phyloP scores from a whole-genome alignment of 1,140 invertebrate genomes.

The Drosophila funebris region DNA sequence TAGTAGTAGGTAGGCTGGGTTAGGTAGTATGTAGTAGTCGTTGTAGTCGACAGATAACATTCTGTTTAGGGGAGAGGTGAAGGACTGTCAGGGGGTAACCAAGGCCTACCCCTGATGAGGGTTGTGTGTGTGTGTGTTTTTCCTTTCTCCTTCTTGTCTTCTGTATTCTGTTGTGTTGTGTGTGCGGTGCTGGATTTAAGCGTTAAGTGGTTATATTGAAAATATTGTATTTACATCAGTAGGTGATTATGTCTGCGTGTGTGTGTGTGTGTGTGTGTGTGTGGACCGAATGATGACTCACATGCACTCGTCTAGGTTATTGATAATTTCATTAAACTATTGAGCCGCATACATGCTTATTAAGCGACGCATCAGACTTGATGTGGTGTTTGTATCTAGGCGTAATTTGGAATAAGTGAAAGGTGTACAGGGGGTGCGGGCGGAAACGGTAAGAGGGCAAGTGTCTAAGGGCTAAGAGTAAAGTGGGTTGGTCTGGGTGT shows the following conservation, averaged over 20 bases:
- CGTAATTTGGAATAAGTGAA: slow-evolving; percentile 68
- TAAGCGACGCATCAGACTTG: slow-evolving; percentile 29
- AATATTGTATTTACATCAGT: slow-evolving; percentile 83
- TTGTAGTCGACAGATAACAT: slow-evolving; percentile 26
- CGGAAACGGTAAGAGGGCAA: not conserved
- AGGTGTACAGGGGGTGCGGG: too few species aligned
- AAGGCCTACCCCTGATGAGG: slow-evolving; percentile 48
- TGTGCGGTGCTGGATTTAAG: slow-evolving; percentile 71
- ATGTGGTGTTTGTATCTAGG: slow-evolving; percentile 54
- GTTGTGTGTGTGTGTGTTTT: too few species aligned
- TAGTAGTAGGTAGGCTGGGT: slow-evolving; percentile 22
- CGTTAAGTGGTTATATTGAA: slow-evolving; percentile 82
- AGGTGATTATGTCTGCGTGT: slow-evolving; percentile 67
- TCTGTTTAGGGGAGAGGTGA: slow-evolving; percentile 19
- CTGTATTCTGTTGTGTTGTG: slow-evolving; percentile 30
- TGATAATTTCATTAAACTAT: slow-evolving; percentile 83
- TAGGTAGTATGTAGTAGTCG: slow-evolving; percentile 29
- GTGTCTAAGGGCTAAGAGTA: not conserved
- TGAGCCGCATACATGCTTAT: slow-evolving; percentile 52
- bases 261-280: slow-evolving; percentile 32
- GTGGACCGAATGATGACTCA: slow-evolving; percentile 60
- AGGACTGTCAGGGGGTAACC: slow-evolving; percentile 23
- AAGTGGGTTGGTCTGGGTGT: not conserved
- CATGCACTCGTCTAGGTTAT: slow-evolving; percentile 52
- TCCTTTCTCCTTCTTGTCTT: slow-evolving; percentile 30